Base-by-base conservation (phyloP, 2,113 vertebrate genomes). In the Lucifuga dentata region DNA sequence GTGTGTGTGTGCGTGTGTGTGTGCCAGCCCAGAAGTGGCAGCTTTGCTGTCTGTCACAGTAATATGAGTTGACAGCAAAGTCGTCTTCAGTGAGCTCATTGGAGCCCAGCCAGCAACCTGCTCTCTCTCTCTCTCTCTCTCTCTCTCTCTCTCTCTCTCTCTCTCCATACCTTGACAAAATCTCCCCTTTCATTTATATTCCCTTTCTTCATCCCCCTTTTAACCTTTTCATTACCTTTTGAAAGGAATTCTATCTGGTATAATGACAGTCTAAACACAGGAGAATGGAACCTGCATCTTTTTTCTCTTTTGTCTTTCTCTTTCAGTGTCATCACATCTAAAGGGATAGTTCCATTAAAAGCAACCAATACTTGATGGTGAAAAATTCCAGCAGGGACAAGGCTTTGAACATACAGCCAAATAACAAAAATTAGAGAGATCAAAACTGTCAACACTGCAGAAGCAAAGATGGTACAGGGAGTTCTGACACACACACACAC, bases 61-160 rank as follows among this genome's bases (percentile, higher is more conserved):
- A 75, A 81, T 87, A 6, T 43, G 59, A 87, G 63, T 46, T 81
- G 83, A 87, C 82, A 87, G 69, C 66, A 51, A 43, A 67, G 57
- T 82, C 73, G 76, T 76, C 82, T 84, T 83, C 87, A 78, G 75
- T 82, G 69, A 80, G 82, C 56, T 73, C 67, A 52, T 51, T 85
- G 84, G 85, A 84, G 80, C 58, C 72, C 52, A 75, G 84, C 85
- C 87, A 89, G 68, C 76, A 87, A 88, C 63, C 78, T 76, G 80
- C 82, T 58, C 53, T 51, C 32, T 51, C 26, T 40, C 55, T 59
- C 16, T 17, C 5, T 13, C 26, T 44, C 20, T 48, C 21, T 8
- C 44, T 26, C 55, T 17, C 48, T 35, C 26, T 11, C 24, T 35
- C 29, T 52, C 38, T 43, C n/a, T 2, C 53, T 58, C 16, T 40